A percentile compares a stretch with the other conserved stretches of the same genome.
phyloP scores from a whole-genome alignment of 1,140 invertebrate species.

The Thaumatotibia leucotreta region DNA sequence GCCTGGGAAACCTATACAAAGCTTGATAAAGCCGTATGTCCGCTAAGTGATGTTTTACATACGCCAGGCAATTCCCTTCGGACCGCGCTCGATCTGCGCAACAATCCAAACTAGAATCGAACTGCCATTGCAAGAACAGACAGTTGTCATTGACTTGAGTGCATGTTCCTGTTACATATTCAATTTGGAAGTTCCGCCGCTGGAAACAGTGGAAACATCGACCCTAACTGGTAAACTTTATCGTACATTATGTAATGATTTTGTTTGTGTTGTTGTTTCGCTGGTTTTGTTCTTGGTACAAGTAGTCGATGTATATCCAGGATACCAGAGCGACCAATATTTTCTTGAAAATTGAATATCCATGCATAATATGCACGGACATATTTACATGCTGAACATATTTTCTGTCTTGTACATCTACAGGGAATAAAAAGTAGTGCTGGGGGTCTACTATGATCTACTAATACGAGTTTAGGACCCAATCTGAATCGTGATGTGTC shows the following conservation, averaged over 20 bases:
- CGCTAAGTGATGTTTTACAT: neutral
- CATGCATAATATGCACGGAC: no score
- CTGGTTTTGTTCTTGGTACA: neutral
- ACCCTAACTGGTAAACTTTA: neutral
- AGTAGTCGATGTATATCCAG: neutral
- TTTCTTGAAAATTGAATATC: no score
- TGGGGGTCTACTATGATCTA: no score
- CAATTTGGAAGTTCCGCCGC: neutral
- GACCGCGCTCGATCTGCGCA: neutral
- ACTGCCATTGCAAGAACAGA: conserved; percentile 7
- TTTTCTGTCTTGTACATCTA: no score
- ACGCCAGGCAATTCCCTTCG: neutral
- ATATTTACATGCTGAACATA: no score
- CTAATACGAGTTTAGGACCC: no score
- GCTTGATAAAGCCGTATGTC: neutral
- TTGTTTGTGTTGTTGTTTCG: neutral
- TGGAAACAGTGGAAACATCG: neutral
- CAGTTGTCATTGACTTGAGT: conserved; percentile 2
- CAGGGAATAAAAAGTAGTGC: no score
- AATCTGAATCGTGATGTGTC: no score
- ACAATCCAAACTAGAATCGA: conserved; percentile 9
- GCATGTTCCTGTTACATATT: neutral
- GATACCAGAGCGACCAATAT: neutral
- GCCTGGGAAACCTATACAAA: no score
- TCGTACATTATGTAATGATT: neutral